These are phyloP conservation scores for Hybos culiciformis DNA, from an alignment of 2,888 invertebrate species.

Conservation along the genomic window DNA sequence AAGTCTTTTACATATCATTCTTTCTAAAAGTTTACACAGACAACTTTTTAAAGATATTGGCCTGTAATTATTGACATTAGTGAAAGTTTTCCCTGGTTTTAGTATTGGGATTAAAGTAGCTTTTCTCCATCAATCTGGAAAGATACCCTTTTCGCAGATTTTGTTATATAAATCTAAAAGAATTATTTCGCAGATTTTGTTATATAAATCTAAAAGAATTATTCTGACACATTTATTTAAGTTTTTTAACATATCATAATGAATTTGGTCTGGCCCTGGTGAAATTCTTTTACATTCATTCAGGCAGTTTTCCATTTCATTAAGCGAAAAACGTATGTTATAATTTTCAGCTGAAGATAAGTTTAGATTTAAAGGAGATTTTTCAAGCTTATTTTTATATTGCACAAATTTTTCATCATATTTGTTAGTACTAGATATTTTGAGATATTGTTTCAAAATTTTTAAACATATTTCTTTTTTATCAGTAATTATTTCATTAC, in stretches of 20 bases:
- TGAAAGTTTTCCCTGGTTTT: not conserved
- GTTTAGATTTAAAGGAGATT: too few relatives aligned
- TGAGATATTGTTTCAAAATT: not conserved
- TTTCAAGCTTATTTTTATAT: not conserved
- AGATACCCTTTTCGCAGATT: too few relatives aligned
- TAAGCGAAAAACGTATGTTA: not conserved
- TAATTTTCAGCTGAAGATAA: not conserved
- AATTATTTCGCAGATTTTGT: not conserved
- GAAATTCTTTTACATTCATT: not conserved
- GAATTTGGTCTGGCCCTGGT: not conserved
- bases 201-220: not conserved
- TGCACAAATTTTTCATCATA: not conserved
- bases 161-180: too few relatives aligned
- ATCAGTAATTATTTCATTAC: not conserved
- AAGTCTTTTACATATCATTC: not conserved
- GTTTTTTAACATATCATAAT: not conserved
- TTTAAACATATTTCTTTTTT: not conserved
- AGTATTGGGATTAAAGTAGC: not conserved
- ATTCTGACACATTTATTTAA: not conserved
- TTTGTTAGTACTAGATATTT: not conserved
- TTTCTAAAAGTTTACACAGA: not conserved
- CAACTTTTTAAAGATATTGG: not conserved
- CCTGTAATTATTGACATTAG: not conserved
- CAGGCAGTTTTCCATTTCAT: not conserved
- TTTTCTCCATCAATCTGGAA: not conserved